These are phyloP conservation scores for Cylindroiulus punctatus DNA, from an alignment of 2,888 invertebrate genomes.

Conservation along the genomic window DNA sequence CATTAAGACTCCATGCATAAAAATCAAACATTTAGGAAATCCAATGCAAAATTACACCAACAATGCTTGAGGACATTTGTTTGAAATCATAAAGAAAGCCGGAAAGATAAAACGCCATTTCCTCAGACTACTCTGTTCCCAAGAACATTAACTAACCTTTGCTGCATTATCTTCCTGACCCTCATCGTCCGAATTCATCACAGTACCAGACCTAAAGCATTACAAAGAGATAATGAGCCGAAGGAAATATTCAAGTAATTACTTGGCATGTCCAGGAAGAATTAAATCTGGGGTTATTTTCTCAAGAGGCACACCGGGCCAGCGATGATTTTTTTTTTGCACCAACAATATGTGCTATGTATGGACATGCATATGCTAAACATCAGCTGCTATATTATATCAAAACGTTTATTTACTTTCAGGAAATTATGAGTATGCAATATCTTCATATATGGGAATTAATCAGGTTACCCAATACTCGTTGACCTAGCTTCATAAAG, in stretches of 20 bases:
- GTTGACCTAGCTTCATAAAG: neutral
- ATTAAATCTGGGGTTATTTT: neutral
- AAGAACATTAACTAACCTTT: constrained; percentile 39
- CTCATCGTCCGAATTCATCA: constrained; percentile 44
- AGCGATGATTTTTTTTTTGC: neutral
- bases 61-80: too few species aligned
- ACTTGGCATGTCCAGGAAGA: neutral
- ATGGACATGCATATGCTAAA: neutral
- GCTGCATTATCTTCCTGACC: constrained; percentile 13
- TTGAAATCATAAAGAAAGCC: too few species aligned
- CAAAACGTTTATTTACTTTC: neutral
- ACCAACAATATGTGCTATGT: neutral
- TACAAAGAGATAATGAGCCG: neutral
- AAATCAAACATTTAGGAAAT: too few species aligned
- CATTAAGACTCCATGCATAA: too few species aligned
- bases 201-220: constrained; percentile 16
- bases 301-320: neutral
- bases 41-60: too few species aligned
- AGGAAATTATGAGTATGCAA: neutral
- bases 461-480: neutral
- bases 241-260: neutral
- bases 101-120: too few species aligned
- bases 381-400: neutral
- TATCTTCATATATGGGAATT: constrained; percentile 34
- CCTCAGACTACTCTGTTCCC: neutral